These are phyloP conservation scores for Pseudochromis fuscus DNA, from an alignment of 2,797 vertebrate species.

Conservation along the genomic window DNA sequence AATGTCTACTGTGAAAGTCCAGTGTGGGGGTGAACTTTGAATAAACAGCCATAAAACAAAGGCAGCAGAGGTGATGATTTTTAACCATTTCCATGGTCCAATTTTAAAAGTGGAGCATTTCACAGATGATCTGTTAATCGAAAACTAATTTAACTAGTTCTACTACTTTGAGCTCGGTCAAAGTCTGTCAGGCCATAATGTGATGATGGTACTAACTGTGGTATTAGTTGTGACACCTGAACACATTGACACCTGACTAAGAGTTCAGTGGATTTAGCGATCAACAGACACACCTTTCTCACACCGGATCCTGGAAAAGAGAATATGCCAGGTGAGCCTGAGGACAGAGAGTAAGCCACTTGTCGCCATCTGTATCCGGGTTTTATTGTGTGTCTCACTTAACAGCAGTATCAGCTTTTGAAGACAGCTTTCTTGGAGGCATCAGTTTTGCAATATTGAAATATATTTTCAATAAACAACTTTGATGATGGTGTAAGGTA, in stretches of 20 bases:
- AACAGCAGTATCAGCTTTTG: slow-evolving; percentile 16
- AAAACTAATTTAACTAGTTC: too few relatives aligned
- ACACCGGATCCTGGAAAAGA: slow-evolving; percentile 19
- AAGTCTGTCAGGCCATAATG: slow-evolving; percentile 7
- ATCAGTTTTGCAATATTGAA: too few relatives aligned
- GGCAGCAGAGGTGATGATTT: neutral
- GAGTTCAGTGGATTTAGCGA: slow-evolving; percentile 53
- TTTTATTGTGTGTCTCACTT: slow-evolving; percentile 4
- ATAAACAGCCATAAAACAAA: neutral
- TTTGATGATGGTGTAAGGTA: too few relatives aligned
- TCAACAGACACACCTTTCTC: slow-evolving; percentile 39
- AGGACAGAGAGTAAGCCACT: neutral
- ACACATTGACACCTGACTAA: slow-evolving; percentile 18
- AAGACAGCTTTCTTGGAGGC: slow-evolving; percentile 11
- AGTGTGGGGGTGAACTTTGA: neutral
- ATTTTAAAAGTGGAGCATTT: slow-evolving; percentile 8
- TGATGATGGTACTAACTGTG: slow-evolving; percentile 4
- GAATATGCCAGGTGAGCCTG: neutral
- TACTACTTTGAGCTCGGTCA: neutral
- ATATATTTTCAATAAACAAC: too few relatives aligned
- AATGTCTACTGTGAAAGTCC: neutral
- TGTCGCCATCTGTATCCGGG: slow-evolving; percentile 1
- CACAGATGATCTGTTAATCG: too few relatives aligned
- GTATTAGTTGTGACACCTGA: slow-evolving; percentile 5
- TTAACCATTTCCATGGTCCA: neutral